phyloP scores from a whole-genome alignment of 2,888 invertebrate genomes.

The Ganaspis brasiliensis region DNA sequence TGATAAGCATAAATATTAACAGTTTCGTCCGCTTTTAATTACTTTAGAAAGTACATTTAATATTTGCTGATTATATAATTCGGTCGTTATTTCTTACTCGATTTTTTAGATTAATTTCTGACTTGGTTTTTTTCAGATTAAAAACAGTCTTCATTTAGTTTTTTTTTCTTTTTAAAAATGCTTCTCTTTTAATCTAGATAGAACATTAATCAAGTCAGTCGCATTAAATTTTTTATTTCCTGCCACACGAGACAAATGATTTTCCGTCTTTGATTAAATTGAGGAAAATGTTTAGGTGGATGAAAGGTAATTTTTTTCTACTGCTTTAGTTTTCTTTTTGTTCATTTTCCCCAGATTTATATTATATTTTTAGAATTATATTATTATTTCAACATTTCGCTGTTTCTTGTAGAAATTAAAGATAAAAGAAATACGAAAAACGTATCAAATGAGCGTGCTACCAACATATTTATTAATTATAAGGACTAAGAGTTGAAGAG shows the following conservation, averaged over 20 bases:
- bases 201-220: constrained; percentile 12
- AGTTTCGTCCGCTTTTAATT: background rate
- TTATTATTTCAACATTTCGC: no score
- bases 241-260: constrained; percentile 23
- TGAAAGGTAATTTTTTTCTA: no score
- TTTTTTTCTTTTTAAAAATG: background rate
- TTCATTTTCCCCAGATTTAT: no score
- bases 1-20: background rate
- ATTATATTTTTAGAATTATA: no score
- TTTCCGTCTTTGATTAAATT: constrained; percentile 25
- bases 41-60: background rate
- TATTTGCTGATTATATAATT: background rate
- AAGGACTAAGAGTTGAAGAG: background rate
- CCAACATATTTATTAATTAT: background rate
- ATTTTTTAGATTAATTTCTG: background rate
- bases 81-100: background rate
- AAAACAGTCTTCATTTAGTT: background rate
- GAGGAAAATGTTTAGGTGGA: background rate
- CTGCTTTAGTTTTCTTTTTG: no score
- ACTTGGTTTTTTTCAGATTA: background rate
- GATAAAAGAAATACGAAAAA: no score
- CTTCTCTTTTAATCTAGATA: background rate
- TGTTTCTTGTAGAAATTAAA: no score
- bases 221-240: constrained; percentile 3
- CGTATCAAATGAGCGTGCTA: no score